Evolutionary conservation across 1,140 invertebrate genomes (phyloP).

Genomic region (Eufriesea mexicana): DNA sequence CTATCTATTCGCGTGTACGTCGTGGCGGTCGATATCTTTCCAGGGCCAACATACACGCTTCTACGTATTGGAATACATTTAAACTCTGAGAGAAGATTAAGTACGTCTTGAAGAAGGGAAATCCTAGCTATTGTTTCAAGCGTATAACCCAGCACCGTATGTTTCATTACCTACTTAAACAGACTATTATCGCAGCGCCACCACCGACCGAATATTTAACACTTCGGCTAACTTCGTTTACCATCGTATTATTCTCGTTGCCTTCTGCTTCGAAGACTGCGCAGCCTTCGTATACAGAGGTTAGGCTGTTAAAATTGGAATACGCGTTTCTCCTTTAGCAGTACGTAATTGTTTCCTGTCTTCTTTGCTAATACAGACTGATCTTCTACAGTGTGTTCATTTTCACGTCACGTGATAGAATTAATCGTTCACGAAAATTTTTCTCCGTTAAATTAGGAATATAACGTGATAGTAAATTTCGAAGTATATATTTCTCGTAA

Average conservation of each 20-base stretch:
- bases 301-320: neutral
- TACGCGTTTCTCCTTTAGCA: neutral
- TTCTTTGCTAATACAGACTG: neutral
- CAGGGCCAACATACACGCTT: neutral
- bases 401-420: too few species aligned
- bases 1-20: constrained; percentile 33
- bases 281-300: neutral
- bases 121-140: constrained; percentile 70
- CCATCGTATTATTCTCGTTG: neutral
- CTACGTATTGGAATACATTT: constrained; percentile 26
- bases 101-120: constrained; percentile 45
- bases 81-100: constrained; percentile 42
- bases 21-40: constrained; percentile 43
- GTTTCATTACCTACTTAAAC: constrained; percentile 72
- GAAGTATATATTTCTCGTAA: too few species aligned
- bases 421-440: too few species aligned
- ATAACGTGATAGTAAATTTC: too few species aligned
- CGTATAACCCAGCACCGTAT: constrained; percentile 80
- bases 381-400: too few species aligned
- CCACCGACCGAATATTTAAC: constrained; percentile 48
- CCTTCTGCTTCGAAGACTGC: too few species aligned
- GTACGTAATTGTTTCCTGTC: neutral
- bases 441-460: too few species aligned
- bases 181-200: constrained; percentile 72
- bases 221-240: constrained; percentile 27